Evolutionary conservation across 2,113 vertebrate species (phyloP), one percentile per base, ranked within the genome.

Genomic region (Chaetorhynchus papuensis): DNA sequence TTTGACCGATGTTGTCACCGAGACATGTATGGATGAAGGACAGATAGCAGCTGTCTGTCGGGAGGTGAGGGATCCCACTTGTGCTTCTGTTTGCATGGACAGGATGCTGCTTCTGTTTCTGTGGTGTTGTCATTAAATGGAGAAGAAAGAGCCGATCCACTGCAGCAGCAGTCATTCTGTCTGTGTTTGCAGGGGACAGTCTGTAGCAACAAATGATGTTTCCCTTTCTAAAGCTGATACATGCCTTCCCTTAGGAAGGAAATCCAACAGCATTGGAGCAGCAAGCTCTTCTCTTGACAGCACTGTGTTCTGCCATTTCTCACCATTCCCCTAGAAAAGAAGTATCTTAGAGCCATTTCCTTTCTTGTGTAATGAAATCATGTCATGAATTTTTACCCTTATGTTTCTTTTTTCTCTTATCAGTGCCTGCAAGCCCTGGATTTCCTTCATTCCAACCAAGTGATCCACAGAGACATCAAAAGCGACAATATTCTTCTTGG

Each of bases 1-100:
- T 20, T 96, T 99, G 90, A 99, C 99, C 1, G 99, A 99, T 61
- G 99, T 99, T 37, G 99, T 99, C 87, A 99, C 99, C 2, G 99
- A 99, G 97, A 99, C 99, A 4, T 99, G 99, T 90, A 99, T 99
- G 99, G 99, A 99, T 52, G 99, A 99, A 96, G 99, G 99, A 85
- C 99, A 99, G 98, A 99, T 99, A 65, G 99, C 99, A 87, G 99
- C 99, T 57, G 99, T 99, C 94, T 99, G 99, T 97, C 98, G 99
- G 98, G 99, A 99, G 99, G 99, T 99, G 97, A 98, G 98, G 81
- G 69, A 14, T 77, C 45, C 69, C 7, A 0, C 12, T 0, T 5
- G 15, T 8, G 39, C 74, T 72, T 45, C 49, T 3, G 1, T 9
- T 41, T 26, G 4, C 70, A 24, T 18, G 61, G 44, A 12, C 66